Evolutionary conservation across 2,888 invertebrate species (phyloP).

Genomic region (Bellardia bayeri): DNA sequence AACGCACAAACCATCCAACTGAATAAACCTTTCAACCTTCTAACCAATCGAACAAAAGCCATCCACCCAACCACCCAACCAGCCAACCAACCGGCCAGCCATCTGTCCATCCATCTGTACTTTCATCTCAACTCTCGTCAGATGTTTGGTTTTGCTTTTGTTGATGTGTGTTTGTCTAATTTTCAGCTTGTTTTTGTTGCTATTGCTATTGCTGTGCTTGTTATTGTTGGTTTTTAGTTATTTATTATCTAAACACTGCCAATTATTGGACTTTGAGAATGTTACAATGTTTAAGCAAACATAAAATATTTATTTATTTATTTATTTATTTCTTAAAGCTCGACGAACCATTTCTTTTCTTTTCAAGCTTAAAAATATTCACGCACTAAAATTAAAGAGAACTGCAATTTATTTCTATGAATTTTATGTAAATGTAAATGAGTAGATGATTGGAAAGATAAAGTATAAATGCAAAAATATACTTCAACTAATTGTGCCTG

Average conservation of each 20-base stretch:
- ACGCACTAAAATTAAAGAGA: not conserved
- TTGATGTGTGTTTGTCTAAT: slow-evolving; percentile 11
- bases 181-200: not conserved
- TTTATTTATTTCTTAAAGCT: not conserved
- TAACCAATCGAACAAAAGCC: not conserved
- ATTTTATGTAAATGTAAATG: not conserved
- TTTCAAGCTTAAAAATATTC: not conserved
- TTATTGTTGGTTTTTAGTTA: not conserved
- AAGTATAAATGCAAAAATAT: not conserved
- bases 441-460: not conserved
- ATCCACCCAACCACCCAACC: not conserved
- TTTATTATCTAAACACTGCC: slow-evolving; percentile 21
- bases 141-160: not conserved
- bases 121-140: slow-evolving; percentile 19
- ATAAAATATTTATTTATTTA: slow-evolving; percentile 12
- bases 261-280: slow-evolving; percentile 13
- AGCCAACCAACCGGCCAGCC: not conserved
- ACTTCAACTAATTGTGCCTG: not conserved
- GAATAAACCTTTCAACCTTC: slow-evolving; percentile 23
- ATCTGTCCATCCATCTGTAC: slow-evolving; percentile 12
- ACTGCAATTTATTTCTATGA: not conserved
- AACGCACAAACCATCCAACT: not conserved
- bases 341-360: slow-evolving; percentile 6
- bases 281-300: not conserved
- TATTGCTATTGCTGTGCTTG: not conserved